Percentiles rank a stretch among this genome's conserved stretches.
Conservation (phyloP, 2,113 vertebrate species). For the Ictidomys tridecemlineatus region DNA sequence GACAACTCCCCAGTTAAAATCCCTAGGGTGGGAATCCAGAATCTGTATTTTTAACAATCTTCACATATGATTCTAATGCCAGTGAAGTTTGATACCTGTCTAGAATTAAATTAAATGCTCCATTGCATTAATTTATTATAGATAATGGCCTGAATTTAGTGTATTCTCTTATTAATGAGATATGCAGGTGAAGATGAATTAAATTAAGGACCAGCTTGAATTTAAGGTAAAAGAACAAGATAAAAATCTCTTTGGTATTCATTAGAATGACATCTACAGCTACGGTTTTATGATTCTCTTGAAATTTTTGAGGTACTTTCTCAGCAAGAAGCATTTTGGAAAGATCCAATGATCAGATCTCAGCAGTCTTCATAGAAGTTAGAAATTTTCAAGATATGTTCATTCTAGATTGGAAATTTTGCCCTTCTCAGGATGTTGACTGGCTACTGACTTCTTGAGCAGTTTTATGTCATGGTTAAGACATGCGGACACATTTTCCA, state of each 20-base stretch:
- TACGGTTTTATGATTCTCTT: slow-evolving; percentile 53
- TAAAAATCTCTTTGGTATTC: slow-evolving; percentile 66
- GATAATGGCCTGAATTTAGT: slow-evolving; percentile 58
- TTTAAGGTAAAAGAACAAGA: slow-evolving; percentile 64
- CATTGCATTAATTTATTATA: slow-evolving; percentile 39
- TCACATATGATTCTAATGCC: neutral
- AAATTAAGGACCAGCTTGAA: slow-evolving; percentile 67
- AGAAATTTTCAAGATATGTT: slow-evolving; percentile 30
- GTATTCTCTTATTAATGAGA: slow-evolving; percentile 62
- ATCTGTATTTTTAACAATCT: slow-evolving; percentile 39
- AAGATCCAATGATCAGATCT: neutral
- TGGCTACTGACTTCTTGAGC: neutral
- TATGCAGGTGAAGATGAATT: slow-evolving; percentile 63
- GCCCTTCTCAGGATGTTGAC: neutral
- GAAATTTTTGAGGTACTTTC: slow-evolving; percentile 50
- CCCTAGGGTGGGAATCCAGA: neutral
- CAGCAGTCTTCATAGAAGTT: slow-evolving; percentile 26
- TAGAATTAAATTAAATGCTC: slow-evolving; percentile 66
- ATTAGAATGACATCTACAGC: slow-evolving; percentile 62
- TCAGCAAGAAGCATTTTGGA: slow-evolving; percentile 52
- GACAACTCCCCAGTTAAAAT: neutral
- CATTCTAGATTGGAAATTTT: neutral
- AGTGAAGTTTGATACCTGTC: neutral
- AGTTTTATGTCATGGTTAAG: neutral
- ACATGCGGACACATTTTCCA: neutral